phyloP scores from a whole-genome alignment of 2,797 vertebrate genomes.

The Stomatorhinus walkeri region DNA sequence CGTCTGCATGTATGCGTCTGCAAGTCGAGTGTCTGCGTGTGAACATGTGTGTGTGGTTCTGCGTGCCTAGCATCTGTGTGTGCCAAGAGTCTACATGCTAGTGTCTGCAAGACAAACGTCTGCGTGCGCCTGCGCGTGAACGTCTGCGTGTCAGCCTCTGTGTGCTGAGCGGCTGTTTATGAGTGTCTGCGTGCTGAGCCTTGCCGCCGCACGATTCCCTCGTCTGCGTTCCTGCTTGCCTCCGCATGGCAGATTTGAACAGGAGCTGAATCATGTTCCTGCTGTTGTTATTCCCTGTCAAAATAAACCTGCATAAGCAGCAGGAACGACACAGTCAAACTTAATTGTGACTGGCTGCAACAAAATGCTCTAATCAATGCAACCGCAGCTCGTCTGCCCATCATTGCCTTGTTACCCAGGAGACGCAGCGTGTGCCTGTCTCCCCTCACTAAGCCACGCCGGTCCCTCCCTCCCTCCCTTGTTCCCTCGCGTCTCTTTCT shows the following conservation, averaged over 20 bases:
- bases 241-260: neutral
- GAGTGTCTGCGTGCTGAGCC: neutral
- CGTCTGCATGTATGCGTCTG: neutral
- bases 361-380: conserved; percentile 62
- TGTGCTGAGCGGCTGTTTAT: neutral
- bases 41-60: neutral
- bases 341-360: conserved; percentile 64
- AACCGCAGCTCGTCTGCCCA: conserved; percentile 47
- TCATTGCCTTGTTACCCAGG: conserved; percentile 63
- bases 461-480: conserved; percentile 26
- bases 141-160: neutral
- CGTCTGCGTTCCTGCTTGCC: neutral
- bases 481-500: conserved; percentile 32
- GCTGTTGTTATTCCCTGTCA: neutral
- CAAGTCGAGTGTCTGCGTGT: neutral
- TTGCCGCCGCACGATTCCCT: neutral
- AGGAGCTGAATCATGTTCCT: neutral
- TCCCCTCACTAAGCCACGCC: conserved; percentile 20
- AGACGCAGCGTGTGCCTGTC: conserved; percentile 48
- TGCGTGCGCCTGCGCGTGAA: neutral
- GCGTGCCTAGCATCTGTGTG: neutral
- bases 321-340: conserved; percentile 60
- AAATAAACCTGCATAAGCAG: conserved; percentile 21
- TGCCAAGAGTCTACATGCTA: neutral
- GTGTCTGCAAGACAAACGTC: neutral